Conservation (phyloP, 2,888 invertebrate genomes). For the Dyspetes luteomarginatus region DNA sequence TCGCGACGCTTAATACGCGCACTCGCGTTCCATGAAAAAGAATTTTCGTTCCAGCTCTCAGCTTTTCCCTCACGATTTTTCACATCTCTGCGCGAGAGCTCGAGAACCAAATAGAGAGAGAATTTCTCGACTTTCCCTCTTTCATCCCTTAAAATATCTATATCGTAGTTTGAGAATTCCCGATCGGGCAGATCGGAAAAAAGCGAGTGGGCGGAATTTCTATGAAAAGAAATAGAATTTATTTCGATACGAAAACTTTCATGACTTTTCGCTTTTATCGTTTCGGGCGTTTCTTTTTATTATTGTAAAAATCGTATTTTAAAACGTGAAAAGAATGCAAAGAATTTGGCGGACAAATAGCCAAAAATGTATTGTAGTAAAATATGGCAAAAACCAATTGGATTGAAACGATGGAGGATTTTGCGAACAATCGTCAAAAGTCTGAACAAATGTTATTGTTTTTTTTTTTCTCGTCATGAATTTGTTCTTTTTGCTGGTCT, state of each 20-base stretch:
- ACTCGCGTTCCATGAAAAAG: conserved; percentile 39
- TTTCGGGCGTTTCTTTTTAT: neutral
- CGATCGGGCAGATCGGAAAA: neutral
- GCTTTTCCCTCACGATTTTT: conserved; percentile 57
- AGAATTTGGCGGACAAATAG: neutral
- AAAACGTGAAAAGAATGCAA: neutral
- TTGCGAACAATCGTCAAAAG: neutral
- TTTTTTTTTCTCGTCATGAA: neutral
- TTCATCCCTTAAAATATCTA: neutral
- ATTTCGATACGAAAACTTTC: conserved; percentile 9
- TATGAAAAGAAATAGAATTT: conserved; percentile 2
- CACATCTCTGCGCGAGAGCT: conserved; percentile 36
- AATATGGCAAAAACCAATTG: neutral
- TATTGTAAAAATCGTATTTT: neutral
- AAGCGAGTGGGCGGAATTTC: neutral
- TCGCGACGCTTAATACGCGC: conserved; percentile 40
- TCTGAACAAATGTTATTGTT: neutral
- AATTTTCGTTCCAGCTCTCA: conserved; percentile 41
- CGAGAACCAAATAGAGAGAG: conserved; percentile 40
- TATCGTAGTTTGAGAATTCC: neutral
- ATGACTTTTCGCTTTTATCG: conserved; percentile 32
- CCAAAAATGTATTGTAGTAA: neutral
- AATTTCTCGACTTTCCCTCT: neutral
- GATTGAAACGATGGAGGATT: conserved; percentile 7
- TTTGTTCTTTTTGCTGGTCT: neutral